phyloP scores from a whole-genome alignment of 1,140 invertebrate species.

The Ridgeia piscesae region DNA sequence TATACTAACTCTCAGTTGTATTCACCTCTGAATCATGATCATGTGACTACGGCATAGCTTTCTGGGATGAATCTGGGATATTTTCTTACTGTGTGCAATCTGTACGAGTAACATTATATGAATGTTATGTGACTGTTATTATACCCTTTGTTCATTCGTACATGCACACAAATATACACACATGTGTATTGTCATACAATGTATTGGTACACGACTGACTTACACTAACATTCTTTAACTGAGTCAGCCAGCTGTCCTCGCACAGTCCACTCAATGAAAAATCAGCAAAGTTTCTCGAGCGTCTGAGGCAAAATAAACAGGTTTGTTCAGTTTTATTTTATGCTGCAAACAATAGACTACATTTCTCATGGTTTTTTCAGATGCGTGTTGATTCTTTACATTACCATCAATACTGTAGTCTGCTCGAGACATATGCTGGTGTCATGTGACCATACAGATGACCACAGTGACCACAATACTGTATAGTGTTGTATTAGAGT shows the following conservation, averaged over 20 bases:
- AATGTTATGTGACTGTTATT: neutral
- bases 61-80: neutral
- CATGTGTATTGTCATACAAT: too few relatives aligned
- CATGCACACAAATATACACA: too few relatives aligned
- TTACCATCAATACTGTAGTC: too few relatives aligned
- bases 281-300: neutral
- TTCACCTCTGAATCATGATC: neutral
- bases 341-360: neutral
- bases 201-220: too few relatives aligned
- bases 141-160: too few relatives aligned
- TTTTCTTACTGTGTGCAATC: neutral
- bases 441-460: too few relatives aligned
- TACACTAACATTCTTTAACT: neutral
- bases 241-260: neutral
- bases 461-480: too few relatives aligned
- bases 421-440: too few relatives aligned
- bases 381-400: too few relatives aligned
- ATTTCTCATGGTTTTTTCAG: neutral
- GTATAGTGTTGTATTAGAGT: too few relatives aligned
- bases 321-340: neutral
- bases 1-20: too few relatives aligned
- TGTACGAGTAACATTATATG: neutral
- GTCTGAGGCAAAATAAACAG: neutral
- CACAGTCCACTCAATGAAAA: neutral
- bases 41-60: neutral